Base-by-base conservation (phyloP, 2,888 invertebrate species). In the Epicampocera succincta region DNA sequence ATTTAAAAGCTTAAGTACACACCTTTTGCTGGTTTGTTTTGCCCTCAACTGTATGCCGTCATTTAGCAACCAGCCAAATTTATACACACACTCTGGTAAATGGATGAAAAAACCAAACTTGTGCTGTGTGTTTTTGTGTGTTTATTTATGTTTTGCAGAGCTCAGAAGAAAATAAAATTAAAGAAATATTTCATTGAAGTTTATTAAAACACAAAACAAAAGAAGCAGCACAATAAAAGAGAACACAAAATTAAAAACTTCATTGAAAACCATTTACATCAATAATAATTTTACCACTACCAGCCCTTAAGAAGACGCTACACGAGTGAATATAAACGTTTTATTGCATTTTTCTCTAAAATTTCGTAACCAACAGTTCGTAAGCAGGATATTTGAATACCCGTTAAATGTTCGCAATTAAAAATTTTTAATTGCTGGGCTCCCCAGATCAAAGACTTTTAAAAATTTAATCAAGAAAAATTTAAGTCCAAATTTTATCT, bases 141-240 rank as follows among this genome's bases (percentile, higher is more conserved):
- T 46, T 38, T 25, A 17, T 48, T 40, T 56, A 42, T n/a, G 11
- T 54, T 56, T 8, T 56, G 56, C n/a, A 54, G 5, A 33, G 44
- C 4, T 9, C 9, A 66, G 46, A 48, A 2, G 1, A n/a, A n/a
- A 38, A n/a, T 11, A n/a, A n/a, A 29, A 46, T 17, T 17, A 48
- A 46, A 56, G 38, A 33, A 56, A 54, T 25, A 48, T 65, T 58
- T 66, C n/a, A 74, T 12, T 65, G 40, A 48, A 66, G 29, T 40
- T 58, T 66, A 66, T 66, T 48, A 42, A 50, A 68, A 40, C 48
- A 15, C 8, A 15, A 17, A 54, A 12, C 38, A 40, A 21, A 56
- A 19, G 61, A 19, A 42, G 9, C 33, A 33, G 33, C 8, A 2
- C 9, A 21, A 56, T 9, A 15, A 21, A 54, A 38, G 29, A 38